Evolutionary conservation across 1,140 invertebrate species (phyloP).

Genomic region (Drosophila kikkawai): DNA sequence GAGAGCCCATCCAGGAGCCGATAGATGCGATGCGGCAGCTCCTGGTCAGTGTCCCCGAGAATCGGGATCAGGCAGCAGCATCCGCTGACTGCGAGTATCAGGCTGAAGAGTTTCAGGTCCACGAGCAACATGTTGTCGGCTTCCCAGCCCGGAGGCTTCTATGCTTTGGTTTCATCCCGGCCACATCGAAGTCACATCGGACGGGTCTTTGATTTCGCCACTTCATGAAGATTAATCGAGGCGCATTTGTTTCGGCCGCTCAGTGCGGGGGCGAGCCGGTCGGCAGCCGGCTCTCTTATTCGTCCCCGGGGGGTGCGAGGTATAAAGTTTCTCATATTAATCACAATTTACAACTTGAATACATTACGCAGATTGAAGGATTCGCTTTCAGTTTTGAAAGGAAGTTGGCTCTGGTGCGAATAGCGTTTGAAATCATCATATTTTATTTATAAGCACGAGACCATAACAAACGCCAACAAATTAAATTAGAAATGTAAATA

Average conservation of each 20-base stretch:
- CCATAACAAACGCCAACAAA: not conserved
- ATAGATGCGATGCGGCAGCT: conserved; percentile 60
- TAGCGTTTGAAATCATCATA: not conserved
- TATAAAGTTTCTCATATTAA: conserved; percentile 77
- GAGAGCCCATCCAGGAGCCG: conserved; percentile 57
- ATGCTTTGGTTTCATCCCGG: conserved; percentile 15
- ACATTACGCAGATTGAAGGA: conserved; percentile 65
- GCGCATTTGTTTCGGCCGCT: conserved; percentile 53
- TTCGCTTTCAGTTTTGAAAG: conserved; percentile 35
- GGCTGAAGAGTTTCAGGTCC: conserved; percentile 43
- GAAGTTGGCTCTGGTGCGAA: conserved; percentile 1
- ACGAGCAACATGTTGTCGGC: conserved; percentile 63
- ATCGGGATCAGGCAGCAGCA: conserved; percentile 11
- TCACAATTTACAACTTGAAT: conserved; percentile 75
- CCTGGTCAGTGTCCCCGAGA: conserved; percentile 8
- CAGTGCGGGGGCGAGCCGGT: conserved; percentile 34
- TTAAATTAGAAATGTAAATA: not conserved
- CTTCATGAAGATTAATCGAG: conserved; percentile 78
- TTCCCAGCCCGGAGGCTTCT: conserved; percentile 44
- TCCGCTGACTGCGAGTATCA: conserved; percentile 42
- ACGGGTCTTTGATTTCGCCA: conserved; percentile 70
- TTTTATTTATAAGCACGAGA: not conserved
- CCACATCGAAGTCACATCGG: conserved; percentile 67
- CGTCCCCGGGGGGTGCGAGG: conserved; percentile 44
- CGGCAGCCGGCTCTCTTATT: conserved; percentile 24